phyloP scores from a whole-genome alignment of 2,888 invertebrate species.

The Loripinus fragilis region DNA sequence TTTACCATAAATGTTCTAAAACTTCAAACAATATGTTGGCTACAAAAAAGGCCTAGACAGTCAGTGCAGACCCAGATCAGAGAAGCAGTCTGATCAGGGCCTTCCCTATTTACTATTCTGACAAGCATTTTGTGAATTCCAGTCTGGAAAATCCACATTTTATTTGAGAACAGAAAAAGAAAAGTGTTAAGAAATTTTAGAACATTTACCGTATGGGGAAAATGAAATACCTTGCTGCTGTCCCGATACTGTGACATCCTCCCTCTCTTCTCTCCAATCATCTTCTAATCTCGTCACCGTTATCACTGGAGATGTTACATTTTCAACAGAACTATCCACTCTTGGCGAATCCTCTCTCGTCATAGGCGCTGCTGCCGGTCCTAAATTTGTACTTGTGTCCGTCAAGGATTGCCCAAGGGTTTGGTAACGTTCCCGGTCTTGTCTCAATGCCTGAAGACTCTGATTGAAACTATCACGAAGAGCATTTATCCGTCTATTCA shows the following conservation, averaged over 20 bases:
- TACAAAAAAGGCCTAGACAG: too few relatives aligned
- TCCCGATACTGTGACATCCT: not conserved
- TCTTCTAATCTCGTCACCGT: not conserved
- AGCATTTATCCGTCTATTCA: constrained; percentile 70
- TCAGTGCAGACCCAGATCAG: too few relatives aligned
- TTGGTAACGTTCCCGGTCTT: constrained; percentile 57
- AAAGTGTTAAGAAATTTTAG: too few relatives aligned
- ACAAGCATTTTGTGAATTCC: too few relatives aligned
- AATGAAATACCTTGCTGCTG: too few relatives aligned
- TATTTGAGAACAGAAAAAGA: too few relatives aligned
- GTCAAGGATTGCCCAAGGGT: constrained; percentile 36
- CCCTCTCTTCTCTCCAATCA: not conserved
- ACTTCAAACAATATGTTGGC: too few relatives aligned
- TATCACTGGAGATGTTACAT: constrained; percentile 5
- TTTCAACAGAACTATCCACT: not conserved
- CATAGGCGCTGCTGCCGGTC: not conserved
- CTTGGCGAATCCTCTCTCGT: constrained; percentile 21
- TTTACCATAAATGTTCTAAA: too few relatives aligned
- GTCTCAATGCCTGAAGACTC: constrained; percentile 64
- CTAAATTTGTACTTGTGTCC: not conserved
- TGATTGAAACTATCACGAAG: constrained; percentile 71
- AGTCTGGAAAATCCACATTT: too few relatives aligned
- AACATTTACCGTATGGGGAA: too few relatives aligned
- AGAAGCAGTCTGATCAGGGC: too few relatives aligned
- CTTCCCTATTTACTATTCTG: too few relatives aligned